Evolutionary conservation across 2,113 vertebrate species (phyloP), one percentile per base, ranked within the genome.

Genomic region (Esox niger): DNA sequence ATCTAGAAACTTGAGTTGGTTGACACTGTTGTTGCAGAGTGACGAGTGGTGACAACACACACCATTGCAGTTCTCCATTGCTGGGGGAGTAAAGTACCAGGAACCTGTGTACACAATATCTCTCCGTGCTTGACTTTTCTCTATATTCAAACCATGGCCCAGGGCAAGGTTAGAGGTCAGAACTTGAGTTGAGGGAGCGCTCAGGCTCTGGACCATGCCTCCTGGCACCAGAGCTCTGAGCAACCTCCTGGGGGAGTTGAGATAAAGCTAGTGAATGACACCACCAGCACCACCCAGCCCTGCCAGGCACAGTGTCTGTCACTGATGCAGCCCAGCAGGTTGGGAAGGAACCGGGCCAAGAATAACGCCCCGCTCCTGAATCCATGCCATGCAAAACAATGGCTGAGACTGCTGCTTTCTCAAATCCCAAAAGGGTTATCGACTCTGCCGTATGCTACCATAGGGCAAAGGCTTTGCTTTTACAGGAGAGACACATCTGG

Each of bases 241-340:
- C 30, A 43, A 68, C 75, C 69, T 73, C 67, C 57, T 63, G 43
- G 30, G 62, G 56, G 59, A 25, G 64, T 69, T 63, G 32, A 78
- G 67, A 71, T 74, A 79, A 87, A 77, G 78, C 74, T 74, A 69
- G 66, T 46, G 26, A 64, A 29, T 26, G 68, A 74, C 60, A 58
- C 20, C 70, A 76, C 61, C 23, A 21, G 66, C 63, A 64, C 47
- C 38, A 64, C 68, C 71, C 52, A 49, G 55, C 11, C 38, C 38
- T 15, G 38, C 38, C 58, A 32, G 30, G 23, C 29, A 33, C 30
- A 4, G 7, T 60, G n/a, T n/a, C n/a, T n/a, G n/a, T n/a, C 43
- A 27, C 17, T 47, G 61, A 68, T 11, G 3, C 65, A 52, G 68
- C 65, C 58, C 63, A 43, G 66, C 27, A 55, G 69, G 62, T 70